Evolutionary conservation across 2,888 invertebrate genomes (phyloP).

Genomic region (Parasteatoda lunata): DNA sequence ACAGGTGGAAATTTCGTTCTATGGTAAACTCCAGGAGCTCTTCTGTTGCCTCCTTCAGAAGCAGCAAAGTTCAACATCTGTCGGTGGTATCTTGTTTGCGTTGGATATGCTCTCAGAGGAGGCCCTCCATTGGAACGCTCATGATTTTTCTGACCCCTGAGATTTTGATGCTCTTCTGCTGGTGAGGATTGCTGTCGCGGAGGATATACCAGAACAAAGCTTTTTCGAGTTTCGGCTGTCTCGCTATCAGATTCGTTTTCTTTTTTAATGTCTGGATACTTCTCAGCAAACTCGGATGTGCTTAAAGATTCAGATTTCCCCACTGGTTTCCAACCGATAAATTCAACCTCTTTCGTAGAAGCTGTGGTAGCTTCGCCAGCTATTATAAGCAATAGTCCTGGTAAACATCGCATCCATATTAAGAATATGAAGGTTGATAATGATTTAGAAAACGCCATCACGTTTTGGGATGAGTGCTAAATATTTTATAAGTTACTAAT

Average conservation of each 20-base stretch:
- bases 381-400: neutral
- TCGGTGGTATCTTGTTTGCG: conserved; percentile 49
- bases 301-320: conserved; percentile 29
- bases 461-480: neutral
- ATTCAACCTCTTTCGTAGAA: conserved; percentile 24
- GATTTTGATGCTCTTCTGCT: neutral
- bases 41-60: conserved; percentile 22
- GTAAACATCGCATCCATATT: neutral
- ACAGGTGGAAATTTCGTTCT: conserved; percentile 55
- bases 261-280: neutral
- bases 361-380: conserved; percentile 38
- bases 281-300: conserved; percentile 43
- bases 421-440: conserved; percentile 7
- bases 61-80: conserved; percentile 29
- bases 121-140: conserved; percentile 10
- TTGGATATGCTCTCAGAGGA: conserved; percentile 34
- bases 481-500: no score
- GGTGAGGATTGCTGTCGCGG: neutral
- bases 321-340: conserved; percentile 54
- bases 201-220: conserved; percentile 48
- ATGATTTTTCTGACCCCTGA: neutral
- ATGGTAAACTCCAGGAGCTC: conserved; percentile 26
- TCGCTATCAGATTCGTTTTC: conserved; percentile 20
- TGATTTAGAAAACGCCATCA: neutral
- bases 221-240: conserved; percentile 31